Evolutionary conservation across 2,888 invertebrate genomes (phyloP), one percentile per base, ranked within the genome.

Genomic region (Nomada lathburiana): DNA sequence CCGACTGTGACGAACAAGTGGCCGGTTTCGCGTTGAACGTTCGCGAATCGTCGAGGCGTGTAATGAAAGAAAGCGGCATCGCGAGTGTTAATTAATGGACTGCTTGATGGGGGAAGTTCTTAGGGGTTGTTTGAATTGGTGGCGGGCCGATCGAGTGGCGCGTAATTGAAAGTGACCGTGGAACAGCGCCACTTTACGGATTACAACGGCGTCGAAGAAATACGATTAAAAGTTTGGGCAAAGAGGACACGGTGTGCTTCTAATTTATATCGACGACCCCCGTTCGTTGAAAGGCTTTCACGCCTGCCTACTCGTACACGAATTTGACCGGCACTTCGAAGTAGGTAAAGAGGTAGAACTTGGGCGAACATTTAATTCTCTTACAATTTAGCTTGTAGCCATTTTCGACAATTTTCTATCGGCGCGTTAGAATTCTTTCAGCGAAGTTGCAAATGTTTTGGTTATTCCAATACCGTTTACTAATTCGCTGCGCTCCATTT

Each of bases 311-410:
- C 26, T 44, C 65, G 52, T 67, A 80, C 70, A 62, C 67, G 79
- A 82, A 80, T 82, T 76, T 80, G 52, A 75, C 75, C 57, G 70
- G 13, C 62, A 52, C 16, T 76, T 36, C 36, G n/a, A 36, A 50
- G 44, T 52, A 52, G 78, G 52, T 10, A 55, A 69, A 23, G 5
- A 29, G 52, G 53, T n/a, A 47, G 47, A 76, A 36, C 68, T 47
- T 72, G 53, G 0, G 18, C 26, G 20, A 42, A 13, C 20, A 1
- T 42, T 59, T 47, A 5, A 7, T 29, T 47, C 42, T 36, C 29
- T 44, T 26, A 7, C 63, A 13, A 13, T 44, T 60, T 55, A 36
- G 13, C 59, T n/a, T 50, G 44, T 29, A 44, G 18, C 52, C 63
- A 42, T 80, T 57, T 20, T 3, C 23, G 13, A 26, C 16, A 11